These are phyloP conservation scores for Nemopilema nomurai DNA, from an alignment of 30 jellyfish, hydroid and myxozoan genomes.

Conservation along the genomic window DNA sequence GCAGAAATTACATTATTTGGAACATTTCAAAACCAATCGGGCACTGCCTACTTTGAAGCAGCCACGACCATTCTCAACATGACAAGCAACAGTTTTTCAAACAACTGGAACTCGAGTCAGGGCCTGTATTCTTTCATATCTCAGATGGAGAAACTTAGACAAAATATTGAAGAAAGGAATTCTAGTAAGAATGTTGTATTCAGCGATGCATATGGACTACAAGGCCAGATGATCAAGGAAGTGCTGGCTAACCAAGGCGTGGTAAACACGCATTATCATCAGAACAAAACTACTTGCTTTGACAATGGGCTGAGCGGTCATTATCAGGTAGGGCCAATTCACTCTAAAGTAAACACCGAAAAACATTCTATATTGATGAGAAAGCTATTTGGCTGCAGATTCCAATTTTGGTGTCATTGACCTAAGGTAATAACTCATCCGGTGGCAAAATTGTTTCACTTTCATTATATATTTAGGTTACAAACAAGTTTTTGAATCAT, in stretches of 20 bases:
- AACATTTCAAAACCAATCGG: neutral
- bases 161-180: neutral
- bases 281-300: neutral
- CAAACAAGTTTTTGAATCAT: no score
- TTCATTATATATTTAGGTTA: no score
- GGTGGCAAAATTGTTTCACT: no score
- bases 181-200: constrained; percentile 7
- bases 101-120: neutral
- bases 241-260: neutral
- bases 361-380: no score
- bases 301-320: constrained; percentile 10
- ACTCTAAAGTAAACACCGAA: no score
- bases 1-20: neutral
- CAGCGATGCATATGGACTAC: neutral
- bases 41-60: neutral
- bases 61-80: neutral
- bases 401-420: no score
- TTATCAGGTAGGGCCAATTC: neutral
- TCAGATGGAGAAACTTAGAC: neutral
- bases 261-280: neutral
- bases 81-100: neutral
- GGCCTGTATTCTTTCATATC: neutral
- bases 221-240: constrained; percentile 16
- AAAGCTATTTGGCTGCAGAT: no score
- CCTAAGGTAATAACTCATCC: no score